These are phyloP conservation scores for Crotalus horridus DNA, from an alignment of 2,113 vertebrate species.

Conservation along the genomic window DNA sequence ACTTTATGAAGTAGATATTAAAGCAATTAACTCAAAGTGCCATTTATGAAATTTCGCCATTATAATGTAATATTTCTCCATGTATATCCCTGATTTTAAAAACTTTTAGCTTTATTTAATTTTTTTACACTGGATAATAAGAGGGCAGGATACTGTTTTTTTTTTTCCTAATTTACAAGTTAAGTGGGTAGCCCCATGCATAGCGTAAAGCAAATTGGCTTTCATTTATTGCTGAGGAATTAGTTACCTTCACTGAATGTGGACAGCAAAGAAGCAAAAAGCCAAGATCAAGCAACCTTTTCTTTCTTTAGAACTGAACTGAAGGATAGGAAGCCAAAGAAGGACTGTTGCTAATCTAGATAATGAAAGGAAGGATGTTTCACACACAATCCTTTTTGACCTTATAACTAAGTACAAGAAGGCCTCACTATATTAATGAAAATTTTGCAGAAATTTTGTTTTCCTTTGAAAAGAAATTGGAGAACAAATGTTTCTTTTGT, in stretches of 20 bases:
- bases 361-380: not conserved
- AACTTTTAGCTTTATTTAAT: not conserved
- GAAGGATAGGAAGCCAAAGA: not conserved
- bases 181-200: not conserved
- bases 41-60: not conserved
- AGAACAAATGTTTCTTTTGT: not conserved
- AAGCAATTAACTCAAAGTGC: not conserved
- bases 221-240: not conserved
- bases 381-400: not conserved
- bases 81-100: not conserved
- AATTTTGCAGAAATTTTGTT: not conserved
- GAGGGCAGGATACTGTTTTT: not conserved
- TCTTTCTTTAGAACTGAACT: not conserved
- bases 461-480: not conserved
- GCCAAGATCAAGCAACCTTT: not conserved
- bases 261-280: not conserved
- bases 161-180: not conserved
- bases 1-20: not conserved
- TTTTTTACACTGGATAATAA: not conserved
- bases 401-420: not conserved
- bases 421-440: not conserved
- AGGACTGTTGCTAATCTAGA: not conserved
- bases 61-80: not conserved
- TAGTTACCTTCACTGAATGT: not conserved
- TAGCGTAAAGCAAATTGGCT: not conserved